Evolutionary conservation across 2,888 invertebrate genomes (phyloP), one percentile per base, ranked within the genome.

Genomic region (Vandiemenella viatica): DNA sequence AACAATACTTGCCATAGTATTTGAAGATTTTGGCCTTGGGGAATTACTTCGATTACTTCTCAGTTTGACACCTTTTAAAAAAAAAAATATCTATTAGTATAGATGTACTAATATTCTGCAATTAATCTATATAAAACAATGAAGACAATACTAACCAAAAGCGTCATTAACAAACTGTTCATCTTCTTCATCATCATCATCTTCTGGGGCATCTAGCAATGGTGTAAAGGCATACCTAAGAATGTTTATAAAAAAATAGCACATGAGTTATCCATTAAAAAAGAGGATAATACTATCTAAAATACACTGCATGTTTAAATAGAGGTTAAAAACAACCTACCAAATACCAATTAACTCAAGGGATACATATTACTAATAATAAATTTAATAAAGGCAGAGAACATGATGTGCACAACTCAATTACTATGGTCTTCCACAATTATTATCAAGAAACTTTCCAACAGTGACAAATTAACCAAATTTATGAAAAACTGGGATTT

Each of bases 91-190:
- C 19, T n/a, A 37, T 26, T 20, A 40, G 16, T 42, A 16, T 45
- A 37, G 41, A 46, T 37, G 6, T 26, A 16, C 42, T 6, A 38
- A 26, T 26, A 26, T 8, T 26, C 13, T 26, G 13, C 6, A 8
- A 26, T 42, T 16, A 13, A 40, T 21, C 16, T 55, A 40, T 20
- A 49, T n/a, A 23, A 51, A 10, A 48, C 49, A 15, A 8, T 18
- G 10, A 38, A 45, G 10, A 37, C 5, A 21, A 43, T 15, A 10
- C 38, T 58, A 60, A 71, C 88, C 88, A 66, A 85, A 89, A 0
- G 87, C 86, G 69, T 89, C 87, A 61, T 83, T 85, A 48, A 88
- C 83, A 61, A 87, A 80, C 58, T 84, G 81, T 60, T 88, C 88
- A 61, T 88, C 87, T 46, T 74, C 72, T 60, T 89, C 88, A 46